These are phyloP conservation scores for Crocodylus rhombifer DNA, from an alignment of 2,797 vertebrate species.

Conservation along the genomic window DNA sequence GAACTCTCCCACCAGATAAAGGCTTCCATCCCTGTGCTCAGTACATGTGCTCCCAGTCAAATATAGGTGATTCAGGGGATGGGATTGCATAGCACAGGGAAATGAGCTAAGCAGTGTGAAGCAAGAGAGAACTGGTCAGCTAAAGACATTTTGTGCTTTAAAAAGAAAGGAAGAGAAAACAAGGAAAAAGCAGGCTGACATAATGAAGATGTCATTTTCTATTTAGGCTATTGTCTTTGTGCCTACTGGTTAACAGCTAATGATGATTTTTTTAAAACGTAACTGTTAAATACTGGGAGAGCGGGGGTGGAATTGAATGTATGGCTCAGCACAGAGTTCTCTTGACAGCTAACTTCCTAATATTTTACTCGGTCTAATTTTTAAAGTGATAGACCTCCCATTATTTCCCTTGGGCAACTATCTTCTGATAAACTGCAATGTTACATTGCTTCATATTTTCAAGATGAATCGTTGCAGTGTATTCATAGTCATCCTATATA, in stretches of 20 bases:
- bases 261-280: neutral
- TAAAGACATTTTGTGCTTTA: neutral
- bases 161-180: neutral
- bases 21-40: accelerated
- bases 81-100: neutral
- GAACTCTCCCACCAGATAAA: neutral
- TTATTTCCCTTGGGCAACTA: neutral
- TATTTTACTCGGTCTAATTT: conserved; percentile 14
- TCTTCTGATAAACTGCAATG: neutral
- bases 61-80: neutral
- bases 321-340: neutral
- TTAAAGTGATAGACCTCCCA: neutral
- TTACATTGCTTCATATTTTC: conserved; percentile 16
- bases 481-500: neutral
- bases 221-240: neutral
- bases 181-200: neutral
- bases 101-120: accelerated
- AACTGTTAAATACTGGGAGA: neutral
- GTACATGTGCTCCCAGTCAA: accelerated
- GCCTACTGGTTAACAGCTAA: neutral
- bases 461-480: neutral
- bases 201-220: neutral
- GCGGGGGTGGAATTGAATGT: neutral
- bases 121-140: neutral
- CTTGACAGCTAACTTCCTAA: conserved; percentile 3